Conservation (phyloP, 2,888 invertebrate species). For the Dimorphilus gyrociliatus region DNA sequence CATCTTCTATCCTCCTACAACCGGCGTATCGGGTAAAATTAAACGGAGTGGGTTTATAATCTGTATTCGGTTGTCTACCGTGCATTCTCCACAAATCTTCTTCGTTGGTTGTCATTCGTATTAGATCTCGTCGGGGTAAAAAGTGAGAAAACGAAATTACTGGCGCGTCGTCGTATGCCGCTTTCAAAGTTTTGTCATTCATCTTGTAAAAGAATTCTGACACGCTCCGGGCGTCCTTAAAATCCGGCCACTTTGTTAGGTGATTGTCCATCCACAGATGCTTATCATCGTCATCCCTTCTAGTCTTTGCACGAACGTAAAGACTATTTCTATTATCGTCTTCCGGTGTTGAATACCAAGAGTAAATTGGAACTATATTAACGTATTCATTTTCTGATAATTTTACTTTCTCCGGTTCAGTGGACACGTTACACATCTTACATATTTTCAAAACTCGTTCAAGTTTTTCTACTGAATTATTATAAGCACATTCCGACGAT, state of each 20-base stretch:
- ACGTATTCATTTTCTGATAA: slow-evolving; percentile 4
- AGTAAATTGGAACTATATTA: slow-evolving; percentile 13
- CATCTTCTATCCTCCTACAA: slow-evolving; percentile 8
- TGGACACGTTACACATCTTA: slow-evolving; percentile 8
- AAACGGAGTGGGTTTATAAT: too few relatives aligned
- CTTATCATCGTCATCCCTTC: slow-evolving; percentile 6
- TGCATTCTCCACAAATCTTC: slow-evolving; percentile 8
- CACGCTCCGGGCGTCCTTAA: slow-evolving; percentile 4
- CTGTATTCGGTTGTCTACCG: too few relatives aligned
- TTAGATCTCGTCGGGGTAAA: slow-evolving; percentile 11
- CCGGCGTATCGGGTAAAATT: slow-evolving; percentile 15
- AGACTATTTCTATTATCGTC: slow-evolving; percentile 12
- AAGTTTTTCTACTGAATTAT: slow-evolving; percentile 12
- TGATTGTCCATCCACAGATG: slow-evolving; percentile 16
- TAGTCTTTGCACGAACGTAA: slow-evolving; percentile 5
- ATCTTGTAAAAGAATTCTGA: slow-evolving; percentile 11
- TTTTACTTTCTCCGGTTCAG: slow-evolving; percentile 7
- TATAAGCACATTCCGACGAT: slow-evolving; percentile 2
- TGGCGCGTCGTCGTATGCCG: slow-evolving; percentile 7
- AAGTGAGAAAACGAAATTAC: slow-evolving; percentile 15
- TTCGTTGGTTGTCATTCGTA: slow-evolving; percentile 6
- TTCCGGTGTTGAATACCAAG: slow-evolving; percentile 15
- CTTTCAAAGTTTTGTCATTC: slow-evolving; percentile 7
- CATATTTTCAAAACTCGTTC: slow-evolving; percentile 11
- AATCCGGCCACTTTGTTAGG: slow-evolving; percentile 11